Percentiles rank a stretch among this genome's conserved stretches.
phyloP scores from a whole-genome alignment of 35 echinoderm and acorn worm species.

The Patiria miniata region DNA sequence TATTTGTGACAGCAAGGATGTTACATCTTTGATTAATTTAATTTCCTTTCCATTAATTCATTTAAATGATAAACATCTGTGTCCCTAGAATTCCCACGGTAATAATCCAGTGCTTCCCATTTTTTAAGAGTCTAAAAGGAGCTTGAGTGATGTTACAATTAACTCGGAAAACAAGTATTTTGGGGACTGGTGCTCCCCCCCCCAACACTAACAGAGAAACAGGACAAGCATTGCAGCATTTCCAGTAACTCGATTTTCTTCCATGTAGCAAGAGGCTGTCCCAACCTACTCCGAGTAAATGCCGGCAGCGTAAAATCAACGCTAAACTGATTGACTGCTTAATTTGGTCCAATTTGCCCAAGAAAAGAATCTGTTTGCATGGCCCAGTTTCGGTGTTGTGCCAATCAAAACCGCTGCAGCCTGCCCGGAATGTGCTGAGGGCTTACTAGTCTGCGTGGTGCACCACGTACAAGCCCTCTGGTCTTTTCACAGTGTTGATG shows the following conservation, averaged over 20 bases:
- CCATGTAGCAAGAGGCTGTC: background rate
- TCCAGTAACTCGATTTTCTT: constrained; percentile 7
- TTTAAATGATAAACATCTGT: too few species aligned
- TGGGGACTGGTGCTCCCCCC: background rate
- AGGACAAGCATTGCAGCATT: background rate
- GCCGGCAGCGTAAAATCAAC: constrained; percentile 24
- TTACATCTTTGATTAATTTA: too few species aligned
- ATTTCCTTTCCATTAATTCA: too few species aligned
- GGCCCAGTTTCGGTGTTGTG: constrained; percentile 24
- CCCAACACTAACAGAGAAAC: background rate
- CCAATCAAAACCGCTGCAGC: constrained; percentile 3
- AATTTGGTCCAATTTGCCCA: constrained; percentile 31
- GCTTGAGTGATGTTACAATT: background rate
- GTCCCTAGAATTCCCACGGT: too few species aligned
- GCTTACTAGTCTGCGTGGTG: background rate
- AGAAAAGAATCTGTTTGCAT: constrained; percentile 31
- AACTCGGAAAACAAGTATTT: background rate
- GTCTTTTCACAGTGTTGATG: background rate
- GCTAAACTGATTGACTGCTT: constrained; percentile 33
- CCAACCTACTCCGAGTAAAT: constrained; percentile 10
- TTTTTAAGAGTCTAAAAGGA: background rate
- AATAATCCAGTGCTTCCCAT: background rate
- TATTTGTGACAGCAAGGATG: too few species aligned
- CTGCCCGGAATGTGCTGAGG: background rate
- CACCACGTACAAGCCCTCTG: background rate